Evolutionary conservation across 2,888 invertebrate genomes (phyloP).

Genomic region (Volucella inanis): DNA sequence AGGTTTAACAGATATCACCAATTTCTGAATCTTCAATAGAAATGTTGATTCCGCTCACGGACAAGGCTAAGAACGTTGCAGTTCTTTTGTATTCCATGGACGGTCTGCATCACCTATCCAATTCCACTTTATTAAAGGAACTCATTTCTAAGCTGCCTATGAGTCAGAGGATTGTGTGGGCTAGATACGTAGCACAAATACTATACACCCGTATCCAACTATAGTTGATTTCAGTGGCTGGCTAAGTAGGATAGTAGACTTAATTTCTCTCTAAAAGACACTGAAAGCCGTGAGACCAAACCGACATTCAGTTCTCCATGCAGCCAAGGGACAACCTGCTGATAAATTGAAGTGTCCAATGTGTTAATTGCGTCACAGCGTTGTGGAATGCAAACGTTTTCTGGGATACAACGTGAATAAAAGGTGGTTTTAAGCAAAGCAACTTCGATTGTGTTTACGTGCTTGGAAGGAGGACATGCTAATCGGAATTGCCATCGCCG

Average conservation of each 20-base stretch:
- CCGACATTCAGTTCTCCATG: slow-evolving; percentile 27
- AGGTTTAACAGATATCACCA: slow-evolving; percentile 9
- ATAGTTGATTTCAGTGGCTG: slow-evolving; percentile 40
- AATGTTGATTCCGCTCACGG: slow-evolving; percentile 30
- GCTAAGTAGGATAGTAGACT: slow-evolving; percentile 34
- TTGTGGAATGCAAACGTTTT: slow-evolving; percentile 31
- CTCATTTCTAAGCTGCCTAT: slow-evolving; percentile 39
- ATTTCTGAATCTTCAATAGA: slow-evolving; percentile 36
- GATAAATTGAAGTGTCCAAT: slow-evolving; percentile 33
- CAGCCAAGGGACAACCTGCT: slow-evolving; percentile 4
- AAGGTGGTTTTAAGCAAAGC: slow-evolving; percentile 1
- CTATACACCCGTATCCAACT: slow-evolving; percentile 35
- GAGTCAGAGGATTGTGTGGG: slow-evolving; percentile 47
- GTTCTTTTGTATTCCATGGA: slow-evolving; percentile 25
- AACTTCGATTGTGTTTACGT: slow-evolving; percentile 32
- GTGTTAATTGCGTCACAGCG: slow-evolving; percentile 24
- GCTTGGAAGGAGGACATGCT: slow-evolving; percentile 38
- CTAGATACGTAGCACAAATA: slow-evolving; percentile 26
- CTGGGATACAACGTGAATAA: slow-evolving; percentile 16
- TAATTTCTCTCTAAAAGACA: slow-evolving; percentile 29
- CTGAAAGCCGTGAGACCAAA: slow-evolving; percentile 19
- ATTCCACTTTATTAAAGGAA: slow-evolving; percentile 41
- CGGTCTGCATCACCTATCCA: slow-evolving; percentile 37
- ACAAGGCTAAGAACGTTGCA: slow-evolving; percentile 36
- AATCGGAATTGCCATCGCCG: slow-evolving; percentile 33